phyloP scores from a whole-genome alignment of 2,113 vertebrate species.

The Ammospiza nelsoni region DNA sequence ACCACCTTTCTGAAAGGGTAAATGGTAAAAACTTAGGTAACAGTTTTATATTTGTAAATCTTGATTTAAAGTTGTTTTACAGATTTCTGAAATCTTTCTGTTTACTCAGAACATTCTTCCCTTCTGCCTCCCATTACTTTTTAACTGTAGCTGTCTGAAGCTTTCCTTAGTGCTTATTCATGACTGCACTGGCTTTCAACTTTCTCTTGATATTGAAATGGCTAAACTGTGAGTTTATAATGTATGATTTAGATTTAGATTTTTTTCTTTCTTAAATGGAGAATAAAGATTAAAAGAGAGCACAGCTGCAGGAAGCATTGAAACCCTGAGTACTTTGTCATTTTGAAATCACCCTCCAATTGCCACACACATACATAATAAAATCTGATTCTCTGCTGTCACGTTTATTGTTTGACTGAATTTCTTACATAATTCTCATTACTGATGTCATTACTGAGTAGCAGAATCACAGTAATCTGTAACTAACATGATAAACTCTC shows the following conservation, averaged over 20 bases:
- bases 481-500: background rate
- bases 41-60: constrained; percentile 29
- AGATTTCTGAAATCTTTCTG: constrained; percentile 62
- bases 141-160: constrained; percentile 61
- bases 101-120: constrained; percentile 44
- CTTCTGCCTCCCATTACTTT: constrained; percentile 66
- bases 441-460: constrained; percentile 41
- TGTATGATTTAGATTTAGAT: constrained; percentile 77
- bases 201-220: constrained; percentile 75
- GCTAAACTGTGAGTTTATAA: constrained; percentile 75
- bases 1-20: background rate
- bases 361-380: constrained; percentile 64
- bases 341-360: constrained; percentile 69
- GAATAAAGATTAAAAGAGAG: constrained; percentile 74
- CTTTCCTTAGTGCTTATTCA: constrained; percentile 74
- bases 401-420: constrained; percentile 52
- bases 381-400: constrained; percentile 52
- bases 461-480: background rate
- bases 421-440: constrained; percentile 64
- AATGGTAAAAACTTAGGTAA: constrained; percentile 25
- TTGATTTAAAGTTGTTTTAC: constrained; percentile 62
- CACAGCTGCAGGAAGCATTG: constrained; percentile 75
- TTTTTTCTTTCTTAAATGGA: constrained; percentile 76
- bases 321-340: constrained; percentile 68
- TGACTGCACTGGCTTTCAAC: constrained; percentile 68